A percentile compares a stretch with the other conserved stretches of the same genome.
phyloP scores from a whole-genome alignment of 2,797 vertebrate species.

The Notolepis coatsorum region DNA sequence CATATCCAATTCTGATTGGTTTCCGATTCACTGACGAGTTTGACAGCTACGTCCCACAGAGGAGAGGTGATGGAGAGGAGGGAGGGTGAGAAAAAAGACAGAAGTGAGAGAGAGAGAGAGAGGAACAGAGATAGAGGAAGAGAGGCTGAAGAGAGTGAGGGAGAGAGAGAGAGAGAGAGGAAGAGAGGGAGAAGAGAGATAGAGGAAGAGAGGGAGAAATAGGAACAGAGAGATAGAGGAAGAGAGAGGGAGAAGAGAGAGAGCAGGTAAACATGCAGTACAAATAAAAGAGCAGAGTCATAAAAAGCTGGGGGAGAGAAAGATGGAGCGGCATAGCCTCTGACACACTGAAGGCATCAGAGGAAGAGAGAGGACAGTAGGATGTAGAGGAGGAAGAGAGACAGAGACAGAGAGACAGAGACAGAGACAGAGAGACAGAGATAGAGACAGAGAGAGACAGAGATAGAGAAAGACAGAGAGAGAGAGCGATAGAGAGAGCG shows the following conservation, averaged over 20 bases:
- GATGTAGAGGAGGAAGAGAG: background rate
- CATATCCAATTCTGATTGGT: slow-evolving; percentile 52
- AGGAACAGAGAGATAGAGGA: too few species aligned
- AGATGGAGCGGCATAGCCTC: slow-evolving; percentile 27
- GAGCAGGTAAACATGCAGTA: background rate
- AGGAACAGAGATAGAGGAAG: too few species aligned
- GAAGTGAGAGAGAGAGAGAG: background rate
- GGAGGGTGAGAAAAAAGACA: background rate
- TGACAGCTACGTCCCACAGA: slow-evolving; percentile 42
- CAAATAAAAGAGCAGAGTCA: background rate
- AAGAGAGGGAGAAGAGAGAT: too few species aligned
- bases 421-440: slow-evolving; percentile 11
- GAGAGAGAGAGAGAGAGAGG: background rate
- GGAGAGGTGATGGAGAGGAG: slow-evolving; percentile 37
- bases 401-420: background rate
- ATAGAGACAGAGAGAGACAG: background rate
- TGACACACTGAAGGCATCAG: slow-evolving; percentile 32
- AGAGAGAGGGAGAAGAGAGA: background rate
- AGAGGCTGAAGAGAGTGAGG: too few species aligned
- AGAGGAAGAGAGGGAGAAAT: background rate
- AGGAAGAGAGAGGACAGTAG: background rate
- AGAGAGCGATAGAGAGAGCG: background rate
- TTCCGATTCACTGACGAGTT: slow-evolving; percentile 44
- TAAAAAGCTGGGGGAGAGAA: background rate
- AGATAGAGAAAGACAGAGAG: background rate